phyloP scores from a whole-genome alignment of 2,888 invertebrate species.

The Timema podura region DNA sequence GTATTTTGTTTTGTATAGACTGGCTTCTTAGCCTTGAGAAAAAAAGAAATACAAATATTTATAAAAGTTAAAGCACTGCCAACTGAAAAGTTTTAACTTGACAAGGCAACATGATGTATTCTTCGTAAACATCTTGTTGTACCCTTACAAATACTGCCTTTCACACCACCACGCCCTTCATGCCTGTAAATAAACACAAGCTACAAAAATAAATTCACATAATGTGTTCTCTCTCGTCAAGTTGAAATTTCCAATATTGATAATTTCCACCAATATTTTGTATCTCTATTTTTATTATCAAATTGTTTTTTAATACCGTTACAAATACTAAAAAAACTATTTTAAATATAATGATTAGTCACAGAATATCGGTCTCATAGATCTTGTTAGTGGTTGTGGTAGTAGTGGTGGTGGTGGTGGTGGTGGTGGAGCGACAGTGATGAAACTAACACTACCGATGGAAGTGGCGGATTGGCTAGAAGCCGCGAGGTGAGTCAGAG shows the following conservation, averaged over 20 bases:
- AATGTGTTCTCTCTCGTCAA: slow-evolving; percentile 3
- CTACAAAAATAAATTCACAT: no score
- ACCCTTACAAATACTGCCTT: no score
- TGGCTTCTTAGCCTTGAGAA: no score
- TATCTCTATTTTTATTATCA: background rate
- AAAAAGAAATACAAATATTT: no score
- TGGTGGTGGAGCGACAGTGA: slow-evolving; percentile 15
- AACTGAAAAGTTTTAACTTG: no score
- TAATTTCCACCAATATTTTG: background rate
- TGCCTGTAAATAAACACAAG: no score
- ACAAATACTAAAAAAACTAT: no score
- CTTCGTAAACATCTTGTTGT: no score
- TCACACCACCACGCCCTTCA: no score
- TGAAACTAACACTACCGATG: background rate
- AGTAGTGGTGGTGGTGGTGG: slow-evolving; percentile 31
- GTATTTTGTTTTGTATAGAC: no score
- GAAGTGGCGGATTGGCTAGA: slow-evolving; percentile 30
- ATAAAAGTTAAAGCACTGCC: no score
- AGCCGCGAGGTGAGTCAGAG: slow-evolving; percentile 57
- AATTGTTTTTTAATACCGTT: background rate
- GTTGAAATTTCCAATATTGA: background rate
- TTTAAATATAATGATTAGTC: slow-evolving; percentile 46
- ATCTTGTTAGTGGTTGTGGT: slow-evolving; percentile 70
- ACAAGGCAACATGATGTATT: no score
- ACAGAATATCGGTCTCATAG: slow-evolving; percentile 93